Percentiles rank a stretch among this genome's conserved stretches.
Conservation (phyloP, 2,113 vertebrate genomes). For the chimpanzee (Pan troglodytes) region NHGRI_mPanTro3-v2.1_pri NC_072412.2:88108501-88109000, state of each 20-base stretch:
- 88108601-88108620: background rate
- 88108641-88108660: background rate
- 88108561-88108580: background rate
- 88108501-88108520: background rate
- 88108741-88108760: background rate
- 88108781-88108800: background rate
- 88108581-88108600: background rate
- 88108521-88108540: background rate
- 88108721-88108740: background rate
- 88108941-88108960: background rate
- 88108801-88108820: accelerated
- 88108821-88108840: background rate
- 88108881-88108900: background rate
- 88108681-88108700: background rate
- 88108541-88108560: background rate
- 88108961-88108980: background rate
- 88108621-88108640: background rate
- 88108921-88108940: background rate
- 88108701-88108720: background rate
- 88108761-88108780: background rate
- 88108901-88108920: background rate
- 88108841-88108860: background rate
- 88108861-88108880: background rate
- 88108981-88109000: background rate
- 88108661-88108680: background rate